Evolutionary conservation across 2,113 vertebrate species (phyloP).

Genomic region (Sceloporus undulatus): DNA sequence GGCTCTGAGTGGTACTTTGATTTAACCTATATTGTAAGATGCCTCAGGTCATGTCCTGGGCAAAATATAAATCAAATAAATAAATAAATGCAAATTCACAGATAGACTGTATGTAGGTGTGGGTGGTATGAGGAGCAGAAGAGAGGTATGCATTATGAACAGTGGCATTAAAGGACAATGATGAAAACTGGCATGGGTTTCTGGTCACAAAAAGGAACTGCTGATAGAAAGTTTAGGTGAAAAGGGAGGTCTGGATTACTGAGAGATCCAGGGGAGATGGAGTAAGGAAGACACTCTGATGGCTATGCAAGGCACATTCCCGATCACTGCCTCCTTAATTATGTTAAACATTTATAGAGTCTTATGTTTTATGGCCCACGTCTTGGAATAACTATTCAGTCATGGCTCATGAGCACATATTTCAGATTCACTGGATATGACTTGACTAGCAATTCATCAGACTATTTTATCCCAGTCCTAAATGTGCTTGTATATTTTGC

Average conservation of each 20-base stretch:
- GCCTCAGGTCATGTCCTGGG: no score
- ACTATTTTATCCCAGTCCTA: not conserved
- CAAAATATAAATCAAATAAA: no score
- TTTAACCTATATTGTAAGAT: no score
- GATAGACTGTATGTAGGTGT: no score
- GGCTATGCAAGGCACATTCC: conserved; percentile 3
- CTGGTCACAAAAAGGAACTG: no score
- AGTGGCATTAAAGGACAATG: no score
- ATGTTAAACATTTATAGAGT: conserved; percentile 5
- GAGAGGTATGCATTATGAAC: no score
- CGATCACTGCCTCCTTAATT: conserved; percentile 21
- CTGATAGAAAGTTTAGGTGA: not conserved
- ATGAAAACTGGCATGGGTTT: no score
- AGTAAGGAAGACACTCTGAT: not conserved
- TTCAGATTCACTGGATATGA: not conserved
- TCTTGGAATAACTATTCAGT: conserved; percentile 19
- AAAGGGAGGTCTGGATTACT: not conserved
- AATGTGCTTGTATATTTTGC: not conserved
- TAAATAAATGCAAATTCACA: no score
- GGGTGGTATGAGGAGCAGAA: no score
- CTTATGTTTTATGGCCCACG: conserved; percentile 9
- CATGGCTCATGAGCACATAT: not conserved
- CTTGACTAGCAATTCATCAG: not conserved
- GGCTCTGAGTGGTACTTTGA: no score
- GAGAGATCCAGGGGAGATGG: not conserved